Evolutionary conservation across 2,888 invertebrate genomes (phyloP).

Genomic region (Alentia gelatinosa): DNA sequence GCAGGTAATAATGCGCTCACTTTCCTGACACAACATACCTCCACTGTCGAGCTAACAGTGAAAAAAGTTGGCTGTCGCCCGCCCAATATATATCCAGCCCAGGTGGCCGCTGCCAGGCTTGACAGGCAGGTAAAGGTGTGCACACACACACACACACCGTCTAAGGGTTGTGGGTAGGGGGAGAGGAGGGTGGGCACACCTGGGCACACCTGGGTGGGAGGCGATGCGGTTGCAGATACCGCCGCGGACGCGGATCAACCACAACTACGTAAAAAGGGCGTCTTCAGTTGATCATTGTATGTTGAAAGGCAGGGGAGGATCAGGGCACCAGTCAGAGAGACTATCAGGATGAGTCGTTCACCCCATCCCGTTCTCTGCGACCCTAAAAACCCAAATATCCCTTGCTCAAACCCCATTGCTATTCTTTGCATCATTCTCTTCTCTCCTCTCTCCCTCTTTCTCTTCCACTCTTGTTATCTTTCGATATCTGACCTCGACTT

Average conservation of each 20-base stretch:
- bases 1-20: conserved; percentile 8
- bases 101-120: not conserved
- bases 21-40: conserved; percentile 1
- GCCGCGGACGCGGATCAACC: not conserved
- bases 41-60: not conserved
- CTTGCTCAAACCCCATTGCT: not conserved
- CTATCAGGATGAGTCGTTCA: not conserved
- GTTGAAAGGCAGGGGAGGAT: not conserved
- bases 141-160: not conserved
- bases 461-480: not conserved
- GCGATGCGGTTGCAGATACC: not conserved
- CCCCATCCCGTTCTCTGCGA: not conserved
- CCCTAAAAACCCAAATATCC: not conserved
- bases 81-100: not conserved
- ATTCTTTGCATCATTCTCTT: not conserved
- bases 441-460: not conserved
- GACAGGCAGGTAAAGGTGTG: conserved; percentile 26
- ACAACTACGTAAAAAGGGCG: not conserved
- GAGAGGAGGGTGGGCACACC: not conserved
- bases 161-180: not conserved
- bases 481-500: not conserved
- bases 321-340: not conserved
- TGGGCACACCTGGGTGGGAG: not conserved
- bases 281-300: not conserved
- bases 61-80: not conserved